Conservation (phyloP, 2,888 invertebrate genomes). For the Apocheima hispidaria region DNA sequence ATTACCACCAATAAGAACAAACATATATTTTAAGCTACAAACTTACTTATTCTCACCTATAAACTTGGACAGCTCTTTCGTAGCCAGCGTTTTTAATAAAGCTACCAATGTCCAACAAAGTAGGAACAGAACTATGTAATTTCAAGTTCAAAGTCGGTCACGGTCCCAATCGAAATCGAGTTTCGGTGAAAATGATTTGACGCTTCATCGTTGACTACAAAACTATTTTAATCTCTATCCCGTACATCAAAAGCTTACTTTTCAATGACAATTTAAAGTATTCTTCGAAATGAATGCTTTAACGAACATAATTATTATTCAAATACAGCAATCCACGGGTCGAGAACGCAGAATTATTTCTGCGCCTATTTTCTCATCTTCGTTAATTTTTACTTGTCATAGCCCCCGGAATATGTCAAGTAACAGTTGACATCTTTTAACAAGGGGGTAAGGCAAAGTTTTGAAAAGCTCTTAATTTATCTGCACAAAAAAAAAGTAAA, state of each 20-base stretch:
- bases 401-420: constrained; percentile 32
- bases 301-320: constrained; percentile 38
- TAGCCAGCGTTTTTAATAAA: no score
- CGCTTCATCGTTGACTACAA: constrained; percentile 21
- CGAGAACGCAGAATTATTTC: constrained; percentile 35
- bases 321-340: constrained; percentile 34
- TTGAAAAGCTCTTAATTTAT: constrained; percentile 11
- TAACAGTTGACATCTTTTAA: constrained; percentile 16
- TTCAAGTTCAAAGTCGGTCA: constrained; percentile 58
- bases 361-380: constrained; percentile 33
- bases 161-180: constrained; percentile 47
- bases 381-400: constrained; percentile 41
- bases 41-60: no score
- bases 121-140: constrained; percentile 33
- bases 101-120: constrained; percentile 10
- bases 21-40: no score
- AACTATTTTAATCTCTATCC: constrained; percentile 33
- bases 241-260: constrained; percentile 15
- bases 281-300: constrained; percentile 29
- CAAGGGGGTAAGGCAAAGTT: constrained; percentile 14
- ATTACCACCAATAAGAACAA: no score
- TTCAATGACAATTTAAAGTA: constrained; percentile 10
- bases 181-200: constrained; percentile 41
- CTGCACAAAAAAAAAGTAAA: constrained; percentile 21
- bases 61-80: no score